A percentile compares a stretch with the other conserved stretches of the same genome.
Evolutionary conservation across 2,113 vertebrate species (phyloP).

Genomic region (Upupa epops): DNA sequence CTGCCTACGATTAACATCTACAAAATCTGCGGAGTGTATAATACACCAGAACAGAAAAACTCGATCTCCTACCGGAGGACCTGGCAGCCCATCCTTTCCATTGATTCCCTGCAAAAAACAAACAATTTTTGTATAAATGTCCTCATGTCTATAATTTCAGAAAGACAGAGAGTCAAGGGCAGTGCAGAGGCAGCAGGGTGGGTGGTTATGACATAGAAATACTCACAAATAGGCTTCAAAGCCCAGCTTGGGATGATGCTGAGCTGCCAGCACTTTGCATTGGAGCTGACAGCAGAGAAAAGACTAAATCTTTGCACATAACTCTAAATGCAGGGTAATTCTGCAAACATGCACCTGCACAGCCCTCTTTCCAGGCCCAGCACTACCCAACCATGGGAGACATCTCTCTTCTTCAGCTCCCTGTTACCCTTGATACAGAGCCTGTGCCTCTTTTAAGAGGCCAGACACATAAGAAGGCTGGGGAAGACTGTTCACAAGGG

Average conservation of each 20-base stretch:
- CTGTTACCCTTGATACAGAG: neutral
- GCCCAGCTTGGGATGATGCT: neutral
- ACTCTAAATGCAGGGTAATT: neutral
- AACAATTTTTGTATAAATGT: neutral
- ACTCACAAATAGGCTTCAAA: neutral
- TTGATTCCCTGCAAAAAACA: slow-evolving; percentile 70
- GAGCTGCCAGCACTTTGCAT: neutral
- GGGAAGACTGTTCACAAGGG: no score
- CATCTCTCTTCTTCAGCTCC: neutral
- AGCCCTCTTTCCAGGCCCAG: neutral
- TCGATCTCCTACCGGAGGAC: slow-evolving; percentile 75
- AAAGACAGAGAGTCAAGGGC: neutral
- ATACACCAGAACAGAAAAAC: neutral
- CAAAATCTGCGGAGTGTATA: neutral
- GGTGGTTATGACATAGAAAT: neutral
- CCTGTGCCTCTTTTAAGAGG: neutral
- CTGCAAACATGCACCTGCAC: neutral
- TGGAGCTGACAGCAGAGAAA: neutral
- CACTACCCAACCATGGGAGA: neutral
- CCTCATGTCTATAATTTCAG: neutral
- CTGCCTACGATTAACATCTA: neutral
- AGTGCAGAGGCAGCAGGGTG: neutral
- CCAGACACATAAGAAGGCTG: neutral
- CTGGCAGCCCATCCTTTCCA: slow-evolving; percentile 82
- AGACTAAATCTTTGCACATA: neutral